Base-by-base conservation (phyloP, 2,888 invertebrate species). In the Temnothorax rugatulus region DNA sequence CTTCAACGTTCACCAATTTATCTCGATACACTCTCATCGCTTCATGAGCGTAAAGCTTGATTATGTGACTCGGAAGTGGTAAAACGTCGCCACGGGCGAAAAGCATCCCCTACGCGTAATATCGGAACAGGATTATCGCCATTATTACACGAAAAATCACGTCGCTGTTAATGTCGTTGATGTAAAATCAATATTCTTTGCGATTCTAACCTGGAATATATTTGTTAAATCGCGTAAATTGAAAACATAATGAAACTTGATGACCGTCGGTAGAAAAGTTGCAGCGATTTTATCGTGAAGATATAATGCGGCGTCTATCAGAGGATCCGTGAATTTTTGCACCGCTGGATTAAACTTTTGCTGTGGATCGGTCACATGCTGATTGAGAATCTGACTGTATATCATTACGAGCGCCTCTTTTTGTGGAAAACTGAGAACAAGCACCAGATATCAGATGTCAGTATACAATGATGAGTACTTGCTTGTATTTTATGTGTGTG, bases 201-300 rank as follows among this genome's bases (percentile, higher is more conserved):
- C 9, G 41, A 44, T 86, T 73, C 83, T 94, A 95, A 98, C 98
- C 96, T 99, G 98, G 95, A 99, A 99, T 88, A 99, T 97, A 93
- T 99, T 99, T 0, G 99, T 98, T 82, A 99, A 95, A 95, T 99
- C 99, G 83, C 99, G 96, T 77, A 99, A 95, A 94, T 99, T 99
- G 95, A 99, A 99, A 84, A 97, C 96, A 93, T 99, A 99, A 94
- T 99, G 99, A 94, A 99, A 99, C 95, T 99, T 99, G 89, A 98
- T 96, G 34, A 99, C 99, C 0, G 99, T 99, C 0, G 99, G 99
- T 87, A 99, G 95, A 95, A 99, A 99, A 0, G 96, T 96, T 2
- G 96, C 94, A 0, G 97, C 95, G 11, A 99, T 96, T 94, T 97
- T 97, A 63, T 95, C 95, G 94, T 99, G 99, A 38, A 99, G 95